Conservation (phyloP, 2,888 invertebrate genomes). For the Dorcus parallelipipedus region DNA sequence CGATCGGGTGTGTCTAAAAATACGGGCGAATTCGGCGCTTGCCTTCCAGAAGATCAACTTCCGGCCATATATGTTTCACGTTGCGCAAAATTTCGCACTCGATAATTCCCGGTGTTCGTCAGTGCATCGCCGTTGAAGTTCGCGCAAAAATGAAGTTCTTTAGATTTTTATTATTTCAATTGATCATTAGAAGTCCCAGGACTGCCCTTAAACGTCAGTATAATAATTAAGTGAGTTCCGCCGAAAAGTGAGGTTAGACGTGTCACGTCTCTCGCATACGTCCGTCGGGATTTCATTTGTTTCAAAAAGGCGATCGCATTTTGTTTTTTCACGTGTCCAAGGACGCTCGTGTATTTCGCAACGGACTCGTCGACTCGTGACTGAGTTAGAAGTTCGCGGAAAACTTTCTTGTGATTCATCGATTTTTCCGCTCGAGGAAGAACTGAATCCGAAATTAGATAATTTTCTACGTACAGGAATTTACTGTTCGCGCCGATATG, state of each 20-base stretch:
- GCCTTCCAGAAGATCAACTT: too few species aligned
- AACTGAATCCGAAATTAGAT: background rate
- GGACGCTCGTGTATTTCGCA: conserved; percentile 8
- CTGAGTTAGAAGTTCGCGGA: too few species aligned
- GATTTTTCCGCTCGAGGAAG: background rate
- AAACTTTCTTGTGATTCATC: too few species aligned
- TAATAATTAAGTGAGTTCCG: conserved; percentile 7
- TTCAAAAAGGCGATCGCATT: background rate
- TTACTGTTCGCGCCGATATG: conserved; percentile 9
- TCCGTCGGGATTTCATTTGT: background rate
- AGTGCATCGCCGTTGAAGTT: background rate
- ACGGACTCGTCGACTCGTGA: too few species aligned
- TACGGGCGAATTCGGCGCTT: too few species aligned
- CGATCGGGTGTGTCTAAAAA: too few species aligned
- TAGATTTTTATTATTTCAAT: conserved; percentile 43
- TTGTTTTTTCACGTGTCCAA: conserved; percentile 1
- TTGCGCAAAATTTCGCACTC: too few species aligned
- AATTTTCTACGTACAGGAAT: background rate
- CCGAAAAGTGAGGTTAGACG: conserved; percentile 10
- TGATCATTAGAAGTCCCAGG: conserved; percentile 48
- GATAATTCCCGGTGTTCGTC: too few species aligned
- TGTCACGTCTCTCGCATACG: background rate
- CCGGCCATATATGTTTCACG: too few species aligned
- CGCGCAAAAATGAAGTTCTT: conserved; percentile 45
- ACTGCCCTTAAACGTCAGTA: conserved; percentile 19